Conservation (phyloP, 2,797 vertebrate genomes). For the Sternarchorhynchus goeldii region DNA sequence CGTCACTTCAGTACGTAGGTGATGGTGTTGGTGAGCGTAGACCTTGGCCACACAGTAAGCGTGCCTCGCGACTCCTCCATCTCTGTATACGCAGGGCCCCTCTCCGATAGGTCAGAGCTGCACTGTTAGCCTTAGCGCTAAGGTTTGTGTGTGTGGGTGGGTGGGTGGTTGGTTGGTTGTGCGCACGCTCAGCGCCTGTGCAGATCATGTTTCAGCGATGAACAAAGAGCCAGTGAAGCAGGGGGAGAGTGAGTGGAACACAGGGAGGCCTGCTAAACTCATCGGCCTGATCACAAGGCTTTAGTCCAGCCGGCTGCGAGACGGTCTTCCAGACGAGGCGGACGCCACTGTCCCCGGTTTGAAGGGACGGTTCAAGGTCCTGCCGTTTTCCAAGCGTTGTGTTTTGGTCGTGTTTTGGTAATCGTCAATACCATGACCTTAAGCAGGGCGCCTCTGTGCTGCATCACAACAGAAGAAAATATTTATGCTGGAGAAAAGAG, state of each 20-base stretch:
- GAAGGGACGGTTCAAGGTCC: constrained; percentile 4
- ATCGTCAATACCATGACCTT: no score
- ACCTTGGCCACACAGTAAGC: background rate
- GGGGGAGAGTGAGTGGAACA: constrained; percentile 80
- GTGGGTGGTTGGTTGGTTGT: constrained; percentile 63
- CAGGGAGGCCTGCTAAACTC: constrained; percentile 86
- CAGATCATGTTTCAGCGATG: constrained; percentile 85
- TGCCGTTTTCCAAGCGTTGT: no score
- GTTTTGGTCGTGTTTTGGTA: background rate
- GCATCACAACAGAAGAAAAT: background rate
- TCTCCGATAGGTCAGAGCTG: constrained; percentile 52
- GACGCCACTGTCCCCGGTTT: background rate
- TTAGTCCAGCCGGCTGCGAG: constrained; percentile 37
- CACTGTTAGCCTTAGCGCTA: constrained; percentile 34
- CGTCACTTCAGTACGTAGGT: background rate
- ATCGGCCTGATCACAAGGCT: constrained; percentile 72
- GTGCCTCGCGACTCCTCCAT: constrained; percentile 63
- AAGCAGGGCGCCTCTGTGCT: background rate
- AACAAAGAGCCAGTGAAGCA: constrained; percentile 85
- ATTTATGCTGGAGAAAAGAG: background rate
- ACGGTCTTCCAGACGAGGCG: background rate
- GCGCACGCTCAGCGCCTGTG: constrained; percentile 72
- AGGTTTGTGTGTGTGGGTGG: constrained; percentile 34
- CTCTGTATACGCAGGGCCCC: constrained; percentile 62
- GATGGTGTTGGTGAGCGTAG: background rate